Evolutionary conservation across 2,797 vertebrate species (phyloP), one percentile per base, ranked within the genome.

Genomic region (Sebastes wilsoni): DNA sequence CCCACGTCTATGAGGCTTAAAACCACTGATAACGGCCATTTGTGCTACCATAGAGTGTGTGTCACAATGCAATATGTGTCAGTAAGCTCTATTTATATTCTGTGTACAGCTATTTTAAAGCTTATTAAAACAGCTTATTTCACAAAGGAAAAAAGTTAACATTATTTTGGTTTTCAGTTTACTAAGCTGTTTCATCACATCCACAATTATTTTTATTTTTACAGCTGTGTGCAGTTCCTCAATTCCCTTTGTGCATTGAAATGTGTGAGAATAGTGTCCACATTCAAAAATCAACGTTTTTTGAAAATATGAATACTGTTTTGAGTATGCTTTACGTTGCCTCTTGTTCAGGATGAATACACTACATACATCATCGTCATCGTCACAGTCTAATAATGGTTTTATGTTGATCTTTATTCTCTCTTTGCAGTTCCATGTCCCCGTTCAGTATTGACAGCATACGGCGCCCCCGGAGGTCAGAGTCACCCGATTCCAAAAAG

Each of bases 391-490:
- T 38, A 27, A 25, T 36, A 13, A 9, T 30, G 16, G 4, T 58
- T 34, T 36, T 2, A 0, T 70, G 8, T 66, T 59, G 2, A 1
- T 32, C 76, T 4, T 79, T 59, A 1, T 76, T 56, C 28, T 80
- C 6, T 20, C 76, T 61, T 93, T 95, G 56, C 92, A 99, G 98
- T 93, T 99, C 98, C 89, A 98, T 99, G 96, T 99, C 98, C 83
- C 98, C 98, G 0, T 99, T 99, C 96, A 99, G 97, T 96, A 99
- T 99, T 95, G 98, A 99, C 94, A 98, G 97, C 96, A 98, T 99
- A 96, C 97, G 98, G 82, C 97, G 97, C 85, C 98, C 98, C 82
- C 96, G 97, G 84, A 96, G 97, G 89, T 98, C 98, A 8, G 99
- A 99, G 92, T 99, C 98, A 25, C 99, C 99, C 2, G 99, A 99